Conservation (phyloP, 1,140 invertebrate species). For the Chelonus insularis region DNA sequence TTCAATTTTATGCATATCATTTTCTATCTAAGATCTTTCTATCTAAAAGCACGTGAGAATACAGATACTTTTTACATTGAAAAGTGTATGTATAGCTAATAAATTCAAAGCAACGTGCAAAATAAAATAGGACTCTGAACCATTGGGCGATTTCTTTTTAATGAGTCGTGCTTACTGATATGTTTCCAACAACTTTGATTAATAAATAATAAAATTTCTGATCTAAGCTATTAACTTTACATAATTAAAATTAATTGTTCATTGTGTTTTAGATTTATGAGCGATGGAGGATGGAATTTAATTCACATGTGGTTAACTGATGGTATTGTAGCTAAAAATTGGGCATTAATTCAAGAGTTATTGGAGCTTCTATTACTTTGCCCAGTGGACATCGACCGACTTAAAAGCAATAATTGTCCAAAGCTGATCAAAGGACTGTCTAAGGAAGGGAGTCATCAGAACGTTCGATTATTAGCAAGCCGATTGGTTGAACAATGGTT, state of each 20-base stretch:
- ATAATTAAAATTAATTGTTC: too few relatives aligned
- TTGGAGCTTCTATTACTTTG: constrained; percentile 80
- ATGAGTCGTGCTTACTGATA: constrained; percentile 45
- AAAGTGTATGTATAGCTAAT: constrained; percentile 32
- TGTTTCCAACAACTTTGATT: constrained; percentile 40
- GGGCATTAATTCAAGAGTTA: constrained; percentile 82
- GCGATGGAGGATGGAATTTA: constrained; percentile 86
- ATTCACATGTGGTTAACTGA: constrained; percentile 87
- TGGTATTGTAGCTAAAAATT: constrained; percentile 80
- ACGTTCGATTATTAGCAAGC: constrained; percentile 72
- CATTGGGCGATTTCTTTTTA: constrained; percentile 40
- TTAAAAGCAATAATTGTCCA: constrained; percentile 89
- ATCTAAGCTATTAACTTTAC: too few relatives aligned
- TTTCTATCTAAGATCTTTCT: too few relatives aligned
- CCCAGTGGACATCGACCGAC: constrained; percentile 84
- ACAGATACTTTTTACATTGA: constrained; percentile 28
- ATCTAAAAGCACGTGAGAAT: constrained; percentile 36
- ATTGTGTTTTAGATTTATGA: constrained; percentile 79
- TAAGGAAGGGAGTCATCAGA: constrained; percentile 77
- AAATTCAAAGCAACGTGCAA: constrained; percentile 39
- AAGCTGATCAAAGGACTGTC: constrained; percentile 88
- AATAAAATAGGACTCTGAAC: constrained; percentile 43
- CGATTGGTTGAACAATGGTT: constrained; percentile 90
- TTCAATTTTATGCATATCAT: too few relatives aligned
- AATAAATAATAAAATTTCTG: too few relatives aligned